Percentiles rank a stretch among this genome's conserved stretches.
Evolutionary conservation across 2,797 vertebrate genomes (phyloP).

Genomic region (Coluber constrictor): DNA sequence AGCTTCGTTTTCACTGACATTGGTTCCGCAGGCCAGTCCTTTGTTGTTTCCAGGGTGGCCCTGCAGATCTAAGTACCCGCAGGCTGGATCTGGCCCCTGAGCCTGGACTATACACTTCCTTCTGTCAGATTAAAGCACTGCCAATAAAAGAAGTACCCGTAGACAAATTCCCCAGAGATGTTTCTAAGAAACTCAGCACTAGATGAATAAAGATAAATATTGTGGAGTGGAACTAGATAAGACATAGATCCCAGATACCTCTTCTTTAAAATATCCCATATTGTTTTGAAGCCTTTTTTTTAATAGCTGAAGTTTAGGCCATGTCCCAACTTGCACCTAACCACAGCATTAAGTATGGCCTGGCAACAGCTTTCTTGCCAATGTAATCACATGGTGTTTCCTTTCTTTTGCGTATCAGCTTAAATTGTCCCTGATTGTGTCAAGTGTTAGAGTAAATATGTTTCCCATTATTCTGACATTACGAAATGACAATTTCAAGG

Average conservation of each 20-base stretch:
- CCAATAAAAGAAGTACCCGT: conserved; percentile 11
- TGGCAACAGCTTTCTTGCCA: not conserved
- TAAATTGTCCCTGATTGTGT: not conserved
- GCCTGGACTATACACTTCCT: not conserved
- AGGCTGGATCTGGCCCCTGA: too few relatives aligned
- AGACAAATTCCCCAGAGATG: conserved; percentile 30
- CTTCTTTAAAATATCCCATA: not conserved
- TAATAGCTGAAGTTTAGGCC: not conserved
- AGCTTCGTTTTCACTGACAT: too few relatives aligned
- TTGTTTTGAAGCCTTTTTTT: not conserved
- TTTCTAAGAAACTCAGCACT: conserved; percentile 44
- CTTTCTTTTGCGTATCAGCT: not conserved
- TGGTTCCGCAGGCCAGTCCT: too few relatives aligned
- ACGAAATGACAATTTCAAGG: not conserved
- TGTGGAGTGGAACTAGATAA: conserved; percentile 46
- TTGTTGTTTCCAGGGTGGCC: too few relatives aligned
- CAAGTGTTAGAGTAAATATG: not conserved
- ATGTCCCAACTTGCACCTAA: not conserved
- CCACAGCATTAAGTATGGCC: not conserved
- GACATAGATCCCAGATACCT: not conserved
- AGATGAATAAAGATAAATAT: conserved; percentile 60
- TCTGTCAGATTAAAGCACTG: not conserved
- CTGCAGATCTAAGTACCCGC: too few relatives aligned
- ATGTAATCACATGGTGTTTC: not conserved
- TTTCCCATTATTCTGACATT: not conserved